Percentiles rank a stretch among this genome's conserved stretches.
Conservation (phyloP, 2,113 vertebrate species). For the Baryphthengus martii region DNA sequence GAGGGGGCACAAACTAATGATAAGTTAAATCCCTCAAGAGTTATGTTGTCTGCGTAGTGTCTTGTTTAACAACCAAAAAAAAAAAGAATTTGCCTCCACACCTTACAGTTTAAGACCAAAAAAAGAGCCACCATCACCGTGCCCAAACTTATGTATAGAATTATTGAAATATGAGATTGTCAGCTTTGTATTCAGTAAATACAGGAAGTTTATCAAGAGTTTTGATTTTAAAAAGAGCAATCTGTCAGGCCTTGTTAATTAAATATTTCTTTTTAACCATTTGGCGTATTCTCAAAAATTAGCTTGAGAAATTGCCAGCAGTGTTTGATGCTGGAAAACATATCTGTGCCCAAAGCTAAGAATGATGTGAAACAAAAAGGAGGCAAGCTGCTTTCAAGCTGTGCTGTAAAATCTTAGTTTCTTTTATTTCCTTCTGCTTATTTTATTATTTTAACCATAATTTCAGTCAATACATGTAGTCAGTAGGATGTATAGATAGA, state of each 20-base stretch:
- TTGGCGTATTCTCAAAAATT: neutral
- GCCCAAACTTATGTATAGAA: rapidly evolving
- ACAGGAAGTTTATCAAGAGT: neutral
- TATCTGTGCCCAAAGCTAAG: neutral
- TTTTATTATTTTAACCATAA: neutral
- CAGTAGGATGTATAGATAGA: neutral
- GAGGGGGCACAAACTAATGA: neutral
- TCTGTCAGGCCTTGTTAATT: neutral
- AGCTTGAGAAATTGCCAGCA: neutral
- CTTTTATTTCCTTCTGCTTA: neutral
- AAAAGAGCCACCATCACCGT: neutral
- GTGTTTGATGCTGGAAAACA: neutral
- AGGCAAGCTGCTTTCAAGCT: neutral
- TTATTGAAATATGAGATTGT: neutral
- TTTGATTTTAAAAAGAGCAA: neutral
- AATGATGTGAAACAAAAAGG: neutral
- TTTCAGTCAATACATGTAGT: neutral
- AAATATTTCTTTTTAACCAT: neutral
- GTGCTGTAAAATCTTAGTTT: neutral
- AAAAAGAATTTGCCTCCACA: neutral
- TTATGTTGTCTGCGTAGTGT: neutral
- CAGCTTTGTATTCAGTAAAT: neutral
- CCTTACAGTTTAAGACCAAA: too few species aligned
- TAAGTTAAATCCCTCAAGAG: neutral
- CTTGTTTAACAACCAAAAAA: neutral